Evolutionary conservation across 2,113 vertebrate genomes (phyloP).

Genomic region (Tenebrosternarchus preto): DNA sequence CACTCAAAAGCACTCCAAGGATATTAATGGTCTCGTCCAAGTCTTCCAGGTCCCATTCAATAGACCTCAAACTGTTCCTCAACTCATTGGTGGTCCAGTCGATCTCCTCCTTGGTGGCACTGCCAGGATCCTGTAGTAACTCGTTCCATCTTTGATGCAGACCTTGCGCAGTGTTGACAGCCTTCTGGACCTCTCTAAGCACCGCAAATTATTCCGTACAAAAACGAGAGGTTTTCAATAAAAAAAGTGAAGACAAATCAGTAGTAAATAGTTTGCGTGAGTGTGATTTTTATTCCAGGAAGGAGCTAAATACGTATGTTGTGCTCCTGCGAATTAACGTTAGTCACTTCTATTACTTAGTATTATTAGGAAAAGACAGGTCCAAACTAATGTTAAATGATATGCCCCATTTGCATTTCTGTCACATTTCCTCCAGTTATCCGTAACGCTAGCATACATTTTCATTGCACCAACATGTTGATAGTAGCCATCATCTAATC

Average conservation of each 20-base stretch:
- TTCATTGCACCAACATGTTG: no score
- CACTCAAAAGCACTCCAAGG: conserved; percentile 69
- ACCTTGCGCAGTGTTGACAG: conserved; percentile 91
- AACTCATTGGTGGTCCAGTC: conserved; percentile 99
- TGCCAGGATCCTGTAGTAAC: conserved; percentile 83
- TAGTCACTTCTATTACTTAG: no score
- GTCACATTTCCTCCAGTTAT: no score
- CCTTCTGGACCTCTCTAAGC: conserved; percentile 94
- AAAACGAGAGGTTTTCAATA: neutral
- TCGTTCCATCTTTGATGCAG: conserved; percentile 94
- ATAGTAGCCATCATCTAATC: no score
- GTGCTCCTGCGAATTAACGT: no score
- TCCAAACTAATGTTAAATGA: no score
- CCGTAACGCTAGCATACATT: no score
- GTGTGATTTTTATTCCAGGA: no score
- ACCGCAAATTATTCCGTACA: conserved; percentile 14
- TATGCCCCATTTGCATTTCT: no score
- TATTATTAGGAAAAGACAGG: no score
- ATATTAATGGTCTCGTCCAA: conserved; percentile 99
- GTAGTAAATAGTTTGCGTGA: neutral
- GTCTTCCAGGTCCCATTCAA: conserved; percentile 98
- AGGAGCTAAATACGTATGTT: no score
- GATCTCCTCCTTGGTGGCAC: conserved; percentile 88
- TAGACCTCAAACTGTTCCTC: conserved; percentile 94
- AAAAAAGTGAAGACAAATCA: neutral